Evolutionary conservation across 2,113 vertebrate genomes (phyloP).

Genomic region (Megaceryle maxima): DNA sequence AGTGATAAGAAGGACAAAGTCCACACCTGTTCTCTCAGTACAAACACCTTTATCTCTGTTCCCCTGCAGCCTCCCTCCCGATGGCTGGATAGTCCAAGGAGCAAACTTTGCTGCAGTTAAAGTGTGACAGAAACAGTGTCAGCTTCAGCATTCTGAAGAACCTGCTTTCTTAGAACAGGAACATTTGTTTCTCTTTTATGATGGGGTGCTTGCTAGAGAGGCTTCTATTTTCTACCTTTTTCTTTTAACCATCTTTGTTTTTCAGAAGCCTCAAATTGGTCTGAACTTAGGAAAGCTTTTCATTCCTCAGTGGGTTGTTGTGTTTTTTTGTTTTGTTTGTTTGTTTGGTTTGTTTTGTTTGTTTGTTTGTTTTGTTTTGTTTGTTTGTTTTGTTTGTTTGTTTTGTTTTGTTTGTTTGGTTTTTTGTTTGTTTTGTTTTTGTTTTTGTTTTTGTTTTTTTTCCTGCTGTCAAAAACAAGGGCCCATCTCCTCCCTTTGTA

Average conservation of each 20-base stretch:
- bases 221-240: neutral
- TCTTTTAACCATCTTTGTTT: neutral
- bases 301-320: neutral
- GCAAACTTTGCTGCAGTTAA: conserved; percentile 29
- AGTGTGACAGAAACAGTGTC: neutral
- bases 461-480: neutral
- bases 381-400: too few species aligned
- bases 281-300: neutral
- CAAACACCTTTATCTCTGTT: conserved; percentile 65
- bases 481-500: neutral
- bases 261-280: neutral
- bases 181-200: neutral
- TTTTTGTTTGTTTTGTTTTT: too few species aligned
- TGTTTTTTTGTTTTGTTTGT: too few species aligned
- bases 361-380: too few species aligned
- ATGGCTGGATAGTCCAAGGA: conserved; percentile 21
- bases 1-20: conserved; percentile 68
- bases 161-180: neutral
- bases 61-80: neutral
- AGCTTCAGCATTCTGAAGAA: neutral
- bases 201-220: neutral
- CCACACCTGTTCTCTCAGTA: conserved; percentile 46
- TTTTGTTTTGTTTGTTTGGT: too few species aligned
- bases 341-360: too few species aligned
- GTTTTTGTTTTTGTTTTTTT: neutral